Evolutionary conservation across 2,888 invertebrate genomes (phyloP), one percentile per base, ranked within the genome.

Genomic region (Colostygia pectinataria): DNA sequence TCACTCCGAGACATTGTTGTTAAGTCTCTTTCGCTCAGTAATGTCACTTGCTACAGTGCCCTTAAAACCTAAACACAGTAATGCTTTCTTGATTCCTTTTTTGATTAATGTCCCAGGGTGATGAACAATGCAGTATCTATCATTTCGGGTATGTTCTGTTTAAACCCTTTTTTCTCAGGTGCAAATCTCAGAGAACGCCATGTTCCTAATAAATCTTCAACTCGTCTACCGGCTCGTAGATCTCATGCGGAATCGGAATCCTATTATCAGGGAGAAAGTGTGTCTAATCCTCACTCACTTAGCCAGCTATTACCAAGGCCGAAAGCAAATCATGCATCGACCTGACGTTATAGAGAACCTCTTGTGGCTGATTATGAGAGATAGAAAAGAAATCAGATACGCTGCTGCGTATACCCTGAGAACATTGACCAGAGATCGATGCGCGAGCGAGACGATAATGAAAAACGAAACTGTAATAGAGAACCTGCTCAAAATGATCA

Each of bases 381-480:
- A 87, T 40, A 67, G 78, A 1, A 81, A 79, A 40, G 84, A 90
- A 54, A 80, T 90, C 29, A 61, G 90, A 14, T 87, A 79, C 43
- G 83, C 82, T 0, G 83, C 90, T 0, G 81, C 86, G 0, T 73
- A 74, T 25, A 81, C 81, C 0, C 63, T 90, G 0, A 66, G 69
- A 28, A 80, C 77, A 0, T 47, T 90, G 8, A 58, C 82, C 0
- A 71, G 72, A 47, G 75, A 80, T 18, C 67, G 79, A 9, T 82
- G 80, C 56, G 59, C 74, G 0, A 69, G 75, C 55, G 81, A 81
- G 61, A 54, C 56, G 0, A 70, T 87, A 0, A 53, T 77, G 10
- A 43, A 69, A 34, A 73, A 74, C n/a, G 63, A 74, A 1, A 66
- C 68, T 3, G 71, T 89, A 0, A 51, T 88, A 0, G 76, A 77